phyloP scores from a whole-genome alignment of 2,888 invertebrate genomes.

The Pollenia angustigena region DNA sequence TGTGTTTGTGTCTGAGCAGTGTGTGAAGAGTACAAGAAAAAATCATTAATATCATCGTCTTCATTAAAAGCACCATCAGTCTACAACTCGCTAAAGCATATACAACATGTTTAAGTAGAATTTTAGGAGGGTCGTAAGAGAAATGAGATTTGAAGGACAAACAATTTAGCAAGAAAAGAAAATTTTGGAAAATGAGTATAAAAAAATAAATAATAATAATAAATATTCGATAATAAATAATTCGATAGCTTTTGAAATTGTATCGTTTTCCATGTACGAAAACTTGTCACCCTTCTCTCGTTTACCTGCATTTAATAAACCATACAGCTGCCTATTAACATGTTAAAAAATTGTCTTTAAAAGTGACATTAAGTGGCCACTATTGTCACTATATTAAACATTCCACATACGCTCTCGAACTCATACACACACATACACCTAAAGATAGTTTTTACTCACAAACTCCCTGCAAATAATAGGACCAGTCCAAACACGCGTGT shows the following conservation, averaged over 20 bases:
- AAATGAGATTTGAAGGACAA: not conserved
- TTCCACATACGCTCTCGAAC: slow-evolving; percentile 17
- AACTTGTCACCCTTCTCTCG: not conserved
- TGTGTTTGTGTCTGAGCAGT: not conserved
- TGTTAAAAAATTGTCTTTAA: slow-evolving; percentile 51
- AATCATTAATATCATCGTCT: slow-evolving; percentile 43
- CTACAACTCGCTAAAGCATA: not conserved
- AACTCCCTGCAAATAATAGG: not conserved
- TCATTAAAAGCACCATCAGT: slow-evolving; percentile 13
- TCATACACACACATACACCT: not conserved
- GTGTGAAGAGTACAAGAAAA: not conserved
- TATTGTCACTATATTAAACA: slow-evolving; percentile 65
- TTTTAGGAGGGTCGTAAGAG: not conserved
- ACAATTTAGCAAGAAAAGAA: not conserved
- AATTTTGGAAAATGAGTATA: no score
- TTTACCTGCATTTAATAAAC: not conserved
- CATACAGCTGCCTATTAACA: slow-evolving; percentile 12
- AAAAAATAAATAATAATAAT: no score
- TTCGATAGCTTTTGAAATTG: no score
- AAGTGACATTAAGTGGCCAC: slow-evolving; percentile 67
- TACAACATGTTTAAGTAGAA: not conserved
- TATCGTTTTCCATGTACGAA: not conserved
- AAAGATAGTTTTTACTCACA: not conserved
- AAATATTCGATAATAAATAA: no score
- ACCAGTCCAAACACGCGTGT: no score